Base-by-base conservation (phyloP, 92 coral and sea anemone species). In the Porites divaricata region DNA sequence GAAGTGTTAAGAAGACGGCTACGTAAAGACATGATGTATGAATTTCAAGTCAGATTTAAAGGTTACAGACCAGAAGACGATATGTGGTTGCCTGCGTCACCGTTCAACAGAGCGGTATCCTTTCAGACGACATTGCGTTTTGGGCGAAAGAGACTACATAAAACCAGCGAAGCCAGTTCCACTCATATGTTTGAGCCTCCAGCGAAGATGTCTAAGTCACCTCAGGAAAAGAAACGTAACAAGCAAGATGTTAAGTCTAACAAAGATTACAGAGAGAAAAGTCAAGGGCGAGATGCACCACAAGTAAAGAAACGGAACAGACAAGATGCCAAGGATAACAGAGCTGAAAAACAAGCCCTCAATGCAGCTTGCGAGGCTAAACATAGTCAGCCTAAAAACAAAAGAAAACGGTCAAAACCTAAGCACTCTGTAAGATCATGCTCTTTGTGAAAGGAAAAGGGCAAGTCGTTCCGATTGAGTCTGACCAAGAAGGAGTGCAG, bases 21-120 rank as follows among this genome's bases (percentile, higher is more conserved):
- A 4, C 25, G 50, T 2, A 48, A 48, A 9, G 69, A 35, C 5
- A 77, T 63, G 41, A 81, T 66, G 0, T 81, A 67, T 25, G 85
- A 85, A 61, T 84, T 72, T 63, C 79, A 79, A 63, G 92, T 89
- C 9, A 56, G 92, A 6, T 84, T 84, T 57, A 78, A 89, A 73
- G 92, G 92, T 51, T 85, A 79, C 61, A 63, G 67, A 0, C 77
- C 89, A 0, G 86, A 78, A 11, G 92, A 88, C 24, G 92, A 85
- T 62, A 81, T 68, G 63, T 85, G 92, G 92, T 79, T 89, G 11
- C 89, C 92, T 17, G 77, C 83, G 0, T 81, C 89, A 14, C 61
- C 72, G 6, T 89, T 89, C 63, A 89, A 85, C 83, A 75, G 76
- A 66, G 25, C 63, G 1, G 81, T 88, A 7, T 16, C 67, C 8